phyloP scores from a whole-genome alignment of 2,113 vertebrate species.

The Chinchilla lanigera region DNA sequence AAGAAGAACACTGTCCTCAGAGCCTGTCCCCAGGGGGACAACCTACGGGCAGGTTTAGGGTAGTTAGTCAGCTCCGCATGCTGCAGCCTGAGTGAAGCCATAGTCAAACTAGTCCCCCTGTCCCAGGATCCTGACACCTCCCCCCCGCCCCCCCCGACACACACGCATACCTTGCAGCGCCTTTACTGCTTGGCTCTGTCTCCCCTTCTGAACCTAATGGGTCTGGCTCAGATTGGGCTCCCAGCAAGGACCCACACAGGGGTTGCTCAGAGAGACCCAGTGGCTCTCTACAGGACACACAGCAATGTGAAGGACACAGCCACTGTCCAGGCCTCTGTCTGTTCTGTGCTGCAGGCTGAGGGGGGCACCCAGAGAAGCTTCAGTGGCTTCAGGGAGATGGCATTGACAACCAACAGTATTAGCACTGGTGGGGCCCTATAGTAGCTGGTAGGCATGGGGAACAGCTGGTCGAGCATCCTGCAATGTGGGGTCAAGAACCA shows the following conservation, averaged over 20 bases:
- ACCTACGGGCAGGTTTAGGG: accelerated
- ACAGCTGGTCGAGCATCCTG: background rate
- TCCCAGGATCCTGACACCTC: background rate
- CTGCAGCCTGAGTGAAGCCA: background rate
- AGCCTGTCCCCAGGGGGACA: background rate
- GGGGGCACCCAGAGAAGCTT: background rate
- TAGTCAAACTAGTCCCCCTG: background rate
- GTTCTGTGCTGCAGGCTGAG: background rate
- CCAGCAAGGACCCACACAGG: background rate
- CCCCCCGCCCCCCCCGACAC: background rate
- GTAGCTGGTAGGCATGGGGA: accelerated
- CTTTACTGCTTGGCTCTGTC: too few species aligned
- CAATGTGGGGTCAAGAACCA: background rate
- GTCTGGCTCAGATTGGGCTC: background rate
- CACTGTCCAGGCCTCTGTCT: accelerated
- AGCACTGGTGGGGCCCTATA: background rate
- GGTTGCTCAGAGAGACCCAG: background rate
- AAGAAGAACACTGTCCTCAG: background rate
- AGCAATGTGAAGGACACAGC: background rate
- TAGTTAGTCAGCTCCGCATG: background rate
- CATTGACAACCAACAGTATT: accelerated
- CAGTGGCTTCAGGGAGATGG: background rate
- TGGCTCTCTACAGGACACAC: background rate
- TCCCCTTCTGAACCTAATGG: background rate
- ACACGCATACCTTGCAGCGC: background rate